Evolutionary conservation across 2,888 invertebrate genomes (phyloP).

Genomic region (Eupithecia pulchellata): DNA sequence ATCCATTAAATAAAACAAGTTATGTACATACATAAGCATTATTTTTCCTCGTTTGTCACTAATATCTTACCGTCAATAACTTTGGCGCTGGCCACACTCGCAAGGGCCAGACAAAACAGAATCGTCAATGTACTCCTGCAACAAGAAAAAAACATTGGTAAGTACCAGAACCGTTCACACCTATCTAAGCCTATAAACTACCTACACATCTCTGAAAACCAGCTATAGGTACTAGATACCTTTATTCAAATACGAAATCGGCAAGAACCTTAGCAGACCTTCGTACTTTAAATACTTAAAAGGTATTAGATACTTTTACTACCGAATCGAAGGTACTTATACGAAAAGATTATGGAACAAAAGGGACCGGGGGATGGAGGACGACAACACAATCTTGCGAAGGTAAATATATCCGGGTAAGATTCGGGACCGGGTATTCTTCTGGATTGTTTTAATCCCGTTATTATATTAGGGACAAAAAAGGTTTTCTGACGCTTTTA

Average conservation of each 20-base stretch:
- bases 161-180: not conserved
- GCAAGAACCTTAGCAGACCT: slow-evolving; percentile 6
- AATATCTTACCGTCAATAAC: slow-evolving; percentile 26
- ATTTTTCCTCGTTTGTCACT: too few relatives aligned
- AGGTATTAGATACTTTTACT: slow-evolving; percentile 16
- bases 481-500: not conserved
- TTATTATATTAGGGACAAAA: not conserved
- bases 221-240: not conserved
- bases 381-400: slow-evolving; percentile 26
- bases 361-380: slow-evolving; percentile 27
- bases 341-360: slow-evolving; percentile 33
- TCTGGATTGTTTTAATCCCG: slow-evolving; percentile 18
- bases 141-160: slow-evolving; percentile 10
- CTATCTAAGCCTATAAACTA: not conserved
- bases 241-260: not conserved
- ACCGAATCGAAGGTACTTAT: slow-evolving; percentile 14
- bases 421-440: slow-evolving; percentile 7
- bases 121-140: slow-evolving; percentile 28
- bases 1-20: not conserved
- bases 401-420: slow-evolving; percentile 11
- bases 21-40: too few relatives aligned
- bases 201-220: not conserved
- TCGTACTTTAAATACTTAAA: slow-evolving; percentile 24
- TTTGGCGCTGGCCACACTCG: slow-evolving; percentile 13
- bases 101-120: slow-evolving; percentile 1